phyloP scores from a whole-genome alignment of 2,797 vertebrate species.

The Eulemur coronatus region DNA sequence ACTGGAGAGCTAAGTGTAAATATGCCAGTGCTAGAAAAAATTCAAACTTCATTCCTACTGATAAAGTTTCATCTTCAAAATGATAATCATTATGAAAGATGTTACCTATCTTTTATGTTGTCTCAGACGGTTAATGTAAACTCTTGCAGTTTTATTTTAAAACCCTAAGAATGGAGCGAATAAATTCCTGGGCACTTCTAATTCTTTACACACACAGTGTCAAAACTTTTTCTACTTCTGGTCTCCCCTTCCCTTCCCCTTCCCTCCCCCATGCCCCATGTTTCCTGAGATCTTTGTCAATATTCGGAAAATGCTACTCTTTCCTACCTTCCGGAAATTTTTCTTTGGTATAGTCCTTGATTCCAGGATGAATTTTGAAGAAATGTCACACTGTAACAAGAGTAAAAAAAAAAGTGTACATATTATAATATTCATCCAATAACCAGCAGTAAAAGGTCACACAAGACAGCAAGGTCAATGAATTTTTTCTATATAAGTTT shows the following conservation, averaged over 20 bases:
- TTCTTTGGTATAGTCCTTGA: neutral
- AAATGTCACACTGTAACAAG: neutral
- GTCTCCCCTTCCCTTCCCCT: neutral
- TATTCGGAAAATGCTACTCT: conserved; percentile 26
- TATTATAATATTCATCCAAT: conserved; percentile 13
- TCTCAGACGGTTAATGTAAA: conserved; percentile 4
- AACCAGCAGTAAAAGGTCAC: neutral
- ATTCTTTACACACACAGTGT: neutral
- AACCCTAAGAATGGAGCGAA: neutral
- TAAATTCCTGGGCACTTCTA: neutral
- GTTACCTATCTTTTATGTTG: conserved; percentile 9
- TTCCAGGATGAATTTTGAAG: conserved; percentile 35
- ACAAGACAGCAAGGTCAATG: neutral
- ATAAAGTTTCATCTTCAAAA: conserved; percentile 21
- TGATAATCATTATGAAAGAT: conserved; percentile 18
- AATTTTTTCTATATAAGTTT: conserved; percentile 33
- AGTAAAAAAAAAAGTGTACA: neutral
- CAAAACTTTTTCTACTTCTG: neutral
- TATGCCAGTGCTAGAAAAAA: neutral
- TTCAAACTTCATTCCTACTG: conserved; percentile 17
- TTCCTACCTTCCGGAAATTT: neutral
- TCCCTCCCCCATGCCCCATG: neutral
- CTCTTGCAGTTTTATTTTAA: neutral
- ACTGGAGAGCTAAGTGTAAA: neutral
- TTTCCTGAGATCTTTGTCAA: conserved; percentile 2